Evolutionary conservation across 2,113 vertebrate genomes (phyloP).

Genomic region (Clupea harengus): DNA sequence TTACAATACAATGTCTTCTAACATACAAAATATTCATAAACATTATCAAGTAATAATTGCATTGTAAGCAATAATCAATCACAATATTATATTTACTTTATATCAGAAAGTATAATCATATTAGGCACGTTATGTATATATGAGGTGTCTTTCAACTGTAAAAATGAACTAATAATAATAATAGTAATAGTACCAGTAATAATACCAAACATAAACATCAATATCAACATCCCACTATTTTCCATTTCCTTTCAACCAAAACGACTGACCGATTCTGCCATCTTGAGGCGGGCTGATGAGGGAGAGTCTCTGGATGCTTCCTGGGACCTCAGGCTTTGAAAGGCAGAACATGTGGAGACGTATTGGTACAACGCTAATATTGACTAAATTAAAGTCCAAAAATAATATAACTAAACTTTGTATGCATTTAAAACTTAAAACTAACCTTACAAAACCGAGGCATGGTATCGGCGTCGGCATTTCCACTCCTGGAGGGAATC

Average conservation of each 20-base stretch:
- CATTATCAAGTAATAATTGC: slow-evolving; percentile 6
- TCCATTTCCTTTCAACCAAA: no score
- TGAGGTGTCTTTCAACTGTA: no score
- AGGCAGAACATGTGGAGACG: slow-evolving; percentile 13
- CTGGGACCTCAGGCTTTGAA: slow-evolving; percentile 63
- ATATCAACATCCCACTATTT: not conserved
- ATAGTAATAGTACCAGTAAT: not conserved
- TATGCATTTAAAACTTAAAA: slow-evolving; percentile 7
- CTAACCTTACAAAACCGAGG: slow-evolving; percentile 64
- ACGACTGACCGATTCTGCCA: slow-evolving; percentile 77
- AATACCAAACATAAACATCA: not conserved
- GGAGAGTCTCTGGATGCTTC: slow-evolving; percentile 70
- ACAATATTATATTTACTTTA: not conserved
- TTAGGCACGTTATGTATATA: not conserved
- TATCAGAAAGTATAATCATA: not conserved
- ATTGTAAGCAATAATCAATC: not conserved
- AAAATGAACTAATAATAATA: no score
- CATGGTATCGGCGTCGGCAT: slow-evolving; percentile 58
- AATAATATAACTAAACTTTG: not conserved
- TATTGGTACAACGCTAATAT: not conserved
- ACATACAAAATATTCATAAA: not conserved
- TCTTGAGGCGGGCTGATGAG: slow-evolving; percentile 77
- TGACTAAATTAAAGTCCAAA: not conserved
- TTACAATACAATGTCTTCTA: slow-evolving; percentile 14
- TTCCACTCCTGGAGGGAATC: slow-evolving; percentile 56